phyloP scores from a whole-genome alignment of 2,797 vertebrate species.

The Argyrosomus regius region DNA sequence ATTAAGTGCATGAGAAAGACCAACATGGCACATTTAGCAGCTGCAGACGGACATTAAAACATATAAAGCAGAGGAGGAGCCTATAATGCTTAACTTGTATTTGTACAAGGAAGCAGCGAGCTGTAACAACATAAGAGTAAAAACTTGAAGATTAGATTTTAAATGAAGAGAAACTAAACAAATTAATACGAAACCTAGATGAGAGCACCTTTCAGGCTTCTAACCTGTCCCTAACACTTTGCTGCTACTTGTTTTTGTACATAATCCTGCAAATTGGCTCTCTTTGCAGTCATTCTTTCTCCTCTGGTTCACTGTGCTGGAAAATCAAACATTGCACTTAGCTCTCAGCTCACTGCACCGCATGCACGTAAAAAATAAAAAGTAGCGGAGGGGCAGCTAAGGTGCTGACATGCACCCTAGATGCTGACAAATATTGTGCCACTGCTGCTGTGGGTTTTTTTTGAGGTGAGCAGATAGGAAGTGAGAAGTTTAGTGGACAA shows the following conservation, averaged over 20 bases:
- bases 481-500: constrained; percentile 2
- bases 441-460: constrained; percentile 16
- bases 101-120: too few relatives aligned
- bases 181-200: too few relatives aligned
- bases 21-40: too few relatives aligned
- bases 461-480: constrained; percentile 26
- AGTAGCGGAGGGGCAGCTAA: background rate
- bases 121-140: background rate
- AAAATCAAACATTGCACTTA: constrained; percentile 4
- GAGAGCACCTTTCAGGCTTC: background rate
- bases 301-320: background rate
- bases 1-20: too few relatives aligned
- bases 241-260: constrained; percentile 22
- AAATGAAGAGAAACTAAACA: background rate
- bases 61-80: too few relatives aligned
- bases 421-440: background rate
- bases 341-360: background rate
- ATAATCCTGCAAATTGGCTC: background rate
- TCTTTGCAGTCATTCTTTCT: background rate
- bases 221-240: background rate
- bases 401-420: background rate
- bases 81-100: too few relatives aligned
- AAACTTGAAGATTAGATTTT: background rate
- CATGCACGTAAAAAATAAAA: background rate
- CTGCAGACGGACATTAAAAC: too few relatives aligned